Base-by-base conservation (phyloP, 2,113 vertebrate species). In the Anolis carolinensis region DNA sequence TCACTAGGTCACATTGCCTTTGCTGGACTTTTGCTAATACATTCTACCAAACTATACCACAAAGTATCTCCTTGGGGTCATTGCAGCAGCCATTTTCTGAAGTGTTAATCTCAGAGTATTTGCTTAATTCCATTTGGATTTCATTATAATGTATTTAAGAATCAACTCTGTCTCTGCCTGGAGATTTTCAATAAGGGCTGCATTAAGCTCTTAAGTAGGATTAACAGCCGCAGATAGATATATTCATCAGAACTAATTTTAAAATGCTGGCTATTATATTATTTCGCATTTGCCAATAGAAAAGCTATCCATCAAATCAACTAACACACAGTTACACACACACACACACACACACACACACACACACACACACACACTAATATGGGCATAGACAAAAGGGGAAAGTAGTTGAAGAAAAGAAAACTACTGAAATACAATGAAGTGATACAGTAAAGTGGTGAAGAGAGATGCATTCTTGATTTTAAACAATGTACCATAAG, bases 191-290 rank as follows among this genome's bases (percentile, higher is more conserved):
- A 3, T 84, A n/a, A 71, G 48, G 68, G 0, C 80, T 93, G 21
- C 85, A 85, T 91, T 93, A 95, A 90, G 93, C 79, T 94, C 84
- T 93, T 94, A 93, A 92, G 11, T 90, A 90, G 68, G 79, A 92
- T 95, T 94, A 95, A 88, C 68, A 94, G 30, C 63, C 88, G 89
- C 86, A 88, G 88, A 94, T 79, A 90, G 85, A 95, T 85, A 44
- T 83, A 92, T 59, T 95, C 87, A 94, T 90, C 75, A 92, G 82
- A 89, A 20, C 72, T 92, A 91, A 88, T 91, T 94, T 89, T 91
- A 81, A 93, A 93, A 90, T 81, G 77, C 1, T 86, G n/a, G 34
- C 52, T 85, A 63, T 93, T 85, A 74, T 90, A 90, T 91, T 89
- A 90, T 82, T 65, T 48, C 91, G 4, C 5, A 23, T 86, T 80